A percentile compares a stretch with the other conserved stretches of the same genome.
phyloP scores from a whole-genome alignment of 2,113 vertebrate species.

The Melozone crissalis region DNA sequence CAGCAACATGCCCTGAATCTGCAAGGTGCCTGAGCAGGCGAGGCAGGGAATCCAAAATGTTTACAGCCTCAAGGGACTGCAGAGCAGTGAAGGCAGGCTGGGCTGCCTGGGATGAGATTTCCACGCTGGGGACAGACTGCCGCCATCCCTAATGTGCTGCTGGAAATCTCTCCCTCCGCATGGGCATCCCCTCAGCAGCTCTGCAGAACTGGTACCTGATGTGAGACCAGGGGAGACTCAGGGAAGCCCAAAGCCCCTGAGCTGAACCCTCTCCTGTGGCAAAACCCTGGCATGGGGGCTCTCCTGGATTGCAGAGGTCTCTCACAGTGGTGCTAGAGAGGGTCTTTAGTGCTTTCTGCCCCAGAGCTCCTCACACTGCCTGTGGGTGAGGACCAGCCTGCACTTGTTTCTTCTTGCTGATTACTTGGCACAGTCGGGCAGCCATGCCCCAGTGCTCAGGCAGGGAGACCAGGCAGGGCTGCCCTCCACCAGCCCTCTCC shows the following conservation, averaged over 20 bases:
- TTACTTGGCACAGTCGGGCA: rapidly evolving
- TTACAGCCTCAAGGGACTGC: slow-evolving; percentile 16
- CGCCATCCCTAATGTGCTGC: background rate
- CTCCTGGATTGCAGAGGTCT: background rate
- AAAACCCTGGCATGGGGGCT: background rate
- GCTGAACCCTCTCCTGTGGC: rapidly evolving
- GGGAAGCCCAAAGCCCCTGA: background rate
- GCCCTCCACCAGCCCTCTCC: background rate
- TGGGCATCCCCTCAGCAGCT: background rate
- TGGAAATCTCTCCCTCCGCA: background rate
- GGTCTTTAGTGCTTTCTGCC: background rate
- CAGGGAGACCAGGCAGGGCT: background rate
- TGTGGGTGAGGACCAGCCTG: background rate
- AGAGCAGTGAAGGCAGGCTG: background rate
- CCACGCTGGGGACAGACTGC: background rate
- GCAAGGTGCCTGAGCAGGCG: slow-evolving; percentile 22
- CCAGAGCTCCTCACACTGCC: background rate
- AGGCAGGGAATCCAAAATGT: slow-evolving; percentile 43
- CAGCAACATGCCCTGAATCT: slow-evolving; percentile 66
- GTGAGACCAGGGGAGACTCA: background rate
- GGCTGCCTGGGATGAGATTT: background rate
- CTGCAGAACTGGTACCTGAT: background rate
- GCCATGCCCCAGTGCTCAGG: rapidly evolving
- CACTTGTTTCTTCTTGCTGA: background rate
- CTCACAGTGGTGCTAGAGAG: background rate